Evolutionary conservation across 2,888 invertebrate species (phyloP).

Genomic region (Ectobius pallidus): DNA sequence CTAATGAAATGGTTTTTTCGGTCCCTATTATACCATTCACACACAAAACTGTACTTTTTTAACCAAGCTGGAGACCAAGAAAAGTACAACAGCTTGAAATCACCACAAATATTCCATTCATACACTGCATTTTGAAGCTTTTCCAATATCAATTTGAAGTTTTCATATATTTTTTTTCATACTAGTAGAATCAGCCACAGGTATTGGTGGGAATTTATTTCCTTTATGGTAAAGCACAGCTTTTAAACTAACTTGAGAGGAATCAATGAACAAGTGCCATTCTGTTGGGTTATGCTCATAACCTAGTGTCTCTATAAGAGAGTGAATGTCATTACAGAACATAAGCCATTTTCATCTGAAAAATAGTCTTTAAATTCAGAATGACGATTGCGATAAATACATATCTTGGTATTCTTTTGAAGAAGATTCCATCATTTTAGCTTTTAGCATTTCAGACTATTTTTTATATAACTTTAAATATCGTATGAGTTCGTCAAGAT

Average conservation of each 20-base stretch:
- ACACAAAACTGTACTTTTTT: too few species aligned
- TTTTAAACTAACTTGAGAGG: constrained; percentile 1
- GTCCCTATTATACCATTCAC: too few species aligned
- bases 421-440: background rate
- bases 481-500: background rate
- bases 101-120: too few species aligned
- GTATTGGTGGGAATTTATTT: background rate
- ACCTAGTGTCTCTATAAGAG: constrained; percentile 7
- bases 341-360: background rate
- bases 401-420: background rate
- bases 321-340: constrained; percentile 2
- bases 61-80: too few species aligned
- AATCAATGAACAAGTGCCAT: constrained; percentile 1
- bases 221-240: background rate
- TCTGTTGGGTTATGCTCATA: constrained; percentile 10
- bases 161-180: too few species aligned
- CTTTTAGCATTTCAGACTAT: background rate
- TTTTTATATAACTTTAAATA: background rate
- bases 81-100: too few species aligned
- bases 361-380: background rate
- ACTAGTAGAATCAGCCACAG: too few species aligned
- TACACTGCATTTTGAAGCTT: too few species aligned
- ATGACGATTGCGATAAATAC: background rate
- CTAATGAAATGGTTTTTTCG: too few species aligned
- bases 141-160: too few species aligned